Conservation (phyloP, 2,888 invertebrate species). For the Choristoneura rosaceana region DNA sequence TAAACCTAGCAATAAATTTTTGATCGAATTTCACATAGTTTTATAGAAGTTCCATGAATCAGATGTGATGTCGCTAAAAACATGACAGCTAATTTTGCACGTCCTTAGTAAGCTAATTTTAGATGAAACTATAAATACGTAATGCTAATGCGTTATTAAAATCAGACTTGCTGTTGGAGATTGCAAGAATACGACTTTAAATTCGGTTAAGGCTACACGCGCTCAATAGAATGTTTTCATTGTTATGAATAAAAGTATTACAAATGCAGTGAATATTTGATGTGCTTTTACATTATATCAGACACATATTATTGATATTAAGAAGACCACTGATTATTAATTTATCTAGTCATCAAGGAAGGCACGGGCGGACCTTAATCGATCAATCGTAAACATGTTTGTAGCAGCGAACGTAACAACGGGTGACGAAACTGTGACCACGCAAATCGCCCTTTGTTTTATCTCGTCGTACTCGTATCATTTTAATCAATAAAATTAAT, state of each 20-base stretch:
- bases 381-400: background rate
- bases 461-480: slow-evolving; percentile 8
- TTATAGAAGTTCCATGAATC: slow-evolving; percentile 4
- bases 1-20: slow-evolving; percentile 2
- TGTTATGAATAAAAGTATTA: background rate
- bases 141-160: slow-evolving; percentile 28
- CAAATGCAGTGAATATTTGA: background rate
- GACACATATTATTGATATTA: background rate
- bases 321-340: background rate
- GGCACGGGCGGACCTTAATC: background rate
- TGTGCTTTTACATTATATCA: background rate
- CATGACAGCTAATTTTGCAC: slow-evolving; percentile 31
- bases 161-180: slow-evolving; percentile 12
- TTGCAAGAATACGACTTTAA: slow-evolving; percentile 17
- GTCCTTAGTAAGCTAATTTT: slow-evolving; percentile 30
- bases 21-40: slow-evolving; percentile 10
- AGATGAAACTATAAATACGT: slow-evolving; percentile 30
- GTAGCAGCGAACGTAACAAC: background rate
- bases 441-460: slow-evolving; percentile 22
- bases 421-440: slow-evolving; percentile 8
- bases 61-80: slow-evolving; percentile 17
- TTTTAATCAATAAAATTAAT: slow-evolving; percentile 21
- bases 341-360: background rate
- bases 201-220: background rate
- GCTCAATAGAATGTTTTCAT: background rate